Conservation (phyloP, 2,113 vertebrate species). For the Ammospiza nelsoni region DNA sequence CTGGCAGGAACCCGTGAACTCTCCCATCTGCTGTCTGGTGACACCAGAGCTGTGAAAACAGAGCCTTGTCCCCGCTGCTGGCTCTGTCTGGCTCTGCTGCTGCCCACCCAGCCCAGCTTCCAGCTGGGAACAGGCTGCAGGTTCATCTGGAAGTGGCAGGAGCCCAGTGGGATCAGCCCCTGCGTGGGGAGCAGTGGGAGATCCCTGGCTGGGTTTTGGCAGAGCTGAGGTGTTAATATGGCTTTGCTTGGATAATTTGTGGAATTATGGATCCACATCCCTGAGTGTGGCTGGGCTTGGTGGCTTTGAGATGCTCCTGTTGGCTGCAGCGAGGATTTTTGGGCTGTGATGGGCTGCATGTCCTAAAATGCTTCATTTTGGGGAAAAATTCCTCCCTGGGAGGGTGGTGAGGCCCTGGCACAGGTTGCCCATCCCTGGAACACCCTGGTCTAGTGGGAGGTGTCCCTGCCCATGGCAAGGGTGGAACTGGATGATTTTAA, state of each 20-base stretch:
- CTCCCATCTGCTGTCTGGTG: conserved; percentile 18
- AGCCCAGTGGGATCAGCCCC: neutral
- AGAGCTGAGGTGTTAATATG: rapidly evolving
- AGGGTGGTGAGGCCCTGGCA: neutral
- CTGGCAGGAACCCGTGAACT: neutral
- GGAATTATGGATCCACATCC: rapidly evolving
- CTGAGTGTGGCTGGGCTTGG: rapidly evolving
- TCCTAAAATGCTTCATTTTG: neutral
- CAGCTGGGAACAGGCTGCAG: neutral
- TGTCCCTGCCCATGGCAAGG: neutral
- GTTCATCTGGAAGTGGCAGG: rapidly evolving
- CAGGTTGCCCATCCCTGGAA: neutral
- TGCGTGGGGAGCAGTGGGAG: neutral
- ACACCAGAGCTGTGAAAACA: neutral
- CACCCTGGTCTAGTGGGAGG: rapidly evolving
- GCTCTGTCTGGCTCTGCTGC: neutral
- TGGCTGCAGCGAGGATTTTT: rapidly evolving
- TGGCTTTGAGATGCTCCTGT: neutral
- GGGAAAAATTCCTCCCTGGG: neutral
- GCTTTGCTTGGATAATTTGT: rapidly evolving
- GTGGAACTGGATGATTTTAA: neutral
- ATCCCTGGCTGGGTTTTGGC: neutral
- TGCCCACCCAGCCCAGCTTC: neutral
- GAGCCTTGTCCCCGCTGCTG: neutral
- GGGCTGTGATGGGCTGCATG: rapidly evolving